Conservation (phyloP, 2,797 vertebrate genomes). For the Hypotaenidia okinawae region DNA sequence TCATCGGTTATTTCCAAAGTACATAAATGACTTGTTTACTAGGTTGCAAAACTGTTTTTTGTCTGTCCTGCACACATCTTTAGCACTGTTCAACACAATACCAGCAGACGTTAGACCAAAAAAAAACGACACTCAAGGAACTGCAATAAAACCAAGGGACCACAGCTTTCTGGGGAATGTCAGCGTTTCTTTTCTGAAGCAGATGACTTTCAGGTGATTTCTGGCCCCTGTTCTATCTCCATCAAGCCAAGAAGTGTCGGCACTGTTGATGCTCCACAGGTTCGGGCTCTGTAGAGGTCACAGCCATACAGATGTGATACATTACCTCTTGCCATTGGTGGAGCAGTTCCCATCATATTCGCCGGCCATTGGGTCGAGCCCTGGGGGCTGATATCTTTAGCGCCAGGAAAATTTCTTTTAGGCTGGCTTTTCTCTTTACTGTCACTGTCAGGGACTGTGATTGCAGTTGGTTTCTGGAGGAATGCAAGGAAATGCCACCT, state of each 20-base stretch:
- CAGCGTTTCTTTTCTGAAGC: background rate
- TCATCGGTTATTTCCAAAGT: background rate
- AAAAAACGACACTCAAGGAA: background rate
- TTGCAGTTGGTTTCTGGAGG: background rate
- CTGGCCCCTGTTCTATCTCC: background rate
- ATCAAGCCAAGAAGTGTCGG: background rate
- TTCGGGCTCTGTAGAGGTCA: background rate
- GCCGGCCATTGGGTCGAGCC: background rate
- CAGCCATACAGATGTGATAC: background rate
- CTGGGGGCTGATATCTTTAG: background rate
- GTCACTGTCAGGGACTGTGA: background rate
- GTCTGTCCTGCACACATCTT: background rate
- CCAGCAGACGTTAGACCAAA: background rate
- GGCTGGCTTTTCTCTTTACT: background rate
- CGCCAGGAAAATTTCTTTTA: background rate
- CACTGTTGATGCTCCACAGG: background rate
- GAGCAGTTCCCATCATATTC: background rate
- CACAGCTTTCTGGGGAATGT: background rate
- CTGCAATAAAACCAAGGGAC: background rate
- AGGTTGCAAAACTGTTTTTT: background rate
- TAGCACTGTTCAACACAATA: background rate
- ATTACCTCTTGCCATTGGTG: background rate
- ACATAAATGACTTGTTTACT: background rate
- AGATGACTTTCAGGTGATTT: background rate
- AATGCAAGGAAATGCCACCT: background rate